Percentiles rank a stretch among this genome's conserved stretches.
phyloP scores from a whole-genome alignment of 2,797 vertebrate species.

The Chelon labrosus region DNA sequence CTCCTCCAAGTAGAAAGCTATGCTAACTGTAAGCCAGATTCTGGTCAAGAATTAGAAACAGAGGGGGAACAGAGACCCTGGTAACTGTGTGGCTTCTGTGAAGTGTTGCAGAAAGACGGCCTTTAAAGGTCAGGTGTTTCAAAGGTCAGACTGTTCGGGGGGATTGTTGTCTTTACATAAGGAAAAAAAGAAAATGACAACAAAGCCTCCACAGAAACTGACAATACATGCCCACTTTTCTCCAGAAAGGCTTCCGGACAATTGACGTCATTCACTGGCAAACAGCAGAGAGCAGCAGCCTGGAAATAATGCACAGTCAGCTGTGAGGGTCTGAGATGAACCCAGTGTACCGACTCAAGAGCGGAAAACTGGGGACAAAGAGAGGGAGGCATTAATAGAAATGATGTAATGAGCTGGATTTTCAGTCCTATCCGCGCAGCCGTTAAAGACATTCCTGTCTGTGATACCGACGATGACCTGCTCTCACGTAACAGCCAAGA shows the following conservation, averaged over 20 bases:
- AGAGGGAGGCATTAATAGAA: constrained; percentile 35
- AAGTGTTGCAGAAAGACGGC: constrained; percentile 14
- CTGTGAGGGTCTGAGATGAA: constrained; percentile 35
- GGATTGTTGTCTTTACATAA: neutral
- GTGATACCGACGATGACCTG: neutral
- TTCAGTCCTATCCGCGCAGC: constrained; percentile 32
- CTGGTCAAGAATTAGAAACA: constrained; percentile 32
- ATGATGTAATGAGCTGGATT: constrained; percentile 48
- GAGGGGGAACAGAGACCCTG: constrained; percentile 5
- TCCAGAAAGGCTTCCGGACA: neutral
- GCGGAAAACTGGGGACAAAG: constrained; percentile 23
- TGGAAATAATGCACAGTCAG: constrained; percentile 39
- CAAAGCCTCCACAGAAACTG: constrained; percentile 9
- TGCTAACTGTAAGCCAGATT: constrained; percentile 14
- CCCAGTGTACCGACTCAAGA: constrained; percentile 17
- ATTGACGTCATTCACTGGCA: constrained; percentile 2
- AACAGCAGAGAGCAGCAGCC: constrained; percentile 20
- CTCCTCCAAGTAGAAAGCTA: neutral
- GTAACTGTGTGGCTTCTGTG: constrained; percentile 5
- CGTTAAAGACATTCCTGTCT: constrained; percentile 17
- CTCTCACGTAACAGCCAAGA: constrained; percentile 27
- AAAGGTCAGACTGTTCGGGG: constrained; percentile 26
- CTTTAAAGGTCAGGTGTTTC: constrained; percentile 51
- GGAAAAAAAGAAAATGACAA: neutral
- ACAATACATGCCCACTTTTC: neutral